Evolutionary conservation across 2,113 vertebrate genomes (phyloP), one percentile per base, ranked within the genome.

Genomic region (Clarias gariepinus): DNA sequence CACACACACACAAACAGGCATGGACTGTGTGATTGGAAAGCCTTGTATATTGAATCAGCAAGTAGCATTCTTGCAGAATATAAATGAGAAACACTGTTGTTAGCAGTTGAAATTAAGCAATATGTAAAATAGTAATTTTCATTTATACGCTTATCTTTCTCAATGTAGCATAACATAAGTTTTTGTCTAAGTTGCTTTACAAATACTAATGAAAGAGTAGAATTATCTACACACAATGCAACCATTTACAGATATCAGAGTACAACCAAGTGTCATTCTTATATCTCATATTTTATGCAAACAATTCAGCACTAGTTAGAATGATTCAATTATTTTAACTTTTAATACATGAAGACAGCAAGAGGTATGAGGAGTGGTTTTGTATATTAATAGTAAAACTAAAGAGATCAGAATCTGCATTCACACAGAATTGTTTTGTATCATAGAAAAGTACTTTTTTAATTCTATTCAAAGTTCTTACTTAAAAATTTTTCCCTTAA

Each of bases 1-100:
- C 64, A 66, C 64, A 66, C 64, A 66, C n/a, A 66, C 10, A 93
- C 91, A 91, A 90, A 87, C 41, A 7, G 5, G 87, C 61, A 81
- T 83, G 81, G 91, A 92, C 90, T 91, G 89, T 83, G 53, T 73
- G 64, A 18, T 30, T 81, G 47, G 60, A 36, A n/a, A 81, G 55
- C 2, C 41, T 81, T 79, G 30, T 81, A 57, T 21, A 71, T 55
- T 61, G 36, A 58, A 28, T 25, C 28, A 55, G 25, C n/a, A 13
- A 69, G 81, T 58, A 55, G 69, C 47, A 77, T 58, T 60, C 16
- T 30, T 60, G 41, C 8, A 57, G 41, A 88, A 69, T 68, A 53
- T 63, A 64, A 23, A 69, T 63, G 53, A 3, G 61, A 68, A 64
- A 21, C 58, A 53, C 41, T 66, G 0, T 64, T 83, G 16, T 52